Evolutionary conservation across 2,113 vertebrate genomes (phyloP).

Genomic region (Garra rufa): DNA sequence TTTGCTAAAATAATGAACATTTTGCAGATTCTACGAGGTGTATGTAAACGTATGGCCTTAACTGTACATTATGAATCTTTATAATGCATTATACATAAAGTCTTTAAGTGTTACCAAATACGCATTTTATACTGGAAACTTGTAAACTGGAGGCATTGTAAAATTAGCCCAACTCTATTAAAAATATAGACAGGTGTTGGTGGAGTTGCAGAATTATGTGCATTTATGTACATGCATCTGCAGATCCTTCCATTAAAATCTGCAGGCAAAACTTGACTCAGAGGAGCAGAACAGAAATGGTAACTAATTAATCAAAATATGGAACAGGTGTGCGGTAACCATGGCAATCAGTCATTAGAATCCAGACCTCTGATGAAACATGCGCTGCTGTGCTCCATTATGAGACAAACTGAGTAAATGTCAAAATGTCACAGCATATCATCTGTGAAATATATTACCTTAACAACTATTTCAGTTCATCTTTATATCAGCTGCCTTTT

Average conservation of each 20-base stretch:
- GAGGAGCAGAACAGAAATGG: conserved; percentile 47
- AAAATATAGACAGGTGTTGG: neutral
- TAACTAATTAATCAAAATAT: conserved; percentile 58
- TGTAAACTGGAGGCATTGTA: neutral
- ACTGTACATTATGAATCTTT: too few species aligned
- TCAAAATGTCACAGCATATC: neutral
- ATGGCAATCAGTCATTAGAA: conserved; percentile 22
- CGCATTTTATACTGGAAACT: too few species aligned
- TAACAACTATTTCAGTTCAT: neutral
- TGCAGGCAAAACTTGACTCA: neutral
- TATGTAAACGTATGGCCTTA: too few species aligned
- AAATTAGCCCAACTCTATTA: neutral
- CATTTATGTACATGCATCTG: neutral
- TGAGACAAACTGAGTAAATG: neutral
- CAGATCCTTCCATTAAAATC: neutral
- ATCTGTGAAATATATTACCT: neutral
- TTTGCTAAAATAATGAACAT: too few species aligned
- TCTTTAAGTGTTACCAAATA: too few species aligned
- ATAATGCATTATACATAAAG: too few species aligned
- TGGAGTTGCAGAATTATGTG: neutral
- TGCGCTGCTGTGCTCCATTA: neutral
- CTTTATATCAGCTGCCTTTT: neutral
- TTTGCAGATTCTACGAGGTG: too few species aligned
- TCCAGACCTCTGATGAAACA: neutral
- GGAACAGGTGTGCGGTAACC: conserved; percentile 26